phyloP scores from a whole-genome alignment of 2,113 vertebrate genomes.

The Prunella fulvescens region DNA sequence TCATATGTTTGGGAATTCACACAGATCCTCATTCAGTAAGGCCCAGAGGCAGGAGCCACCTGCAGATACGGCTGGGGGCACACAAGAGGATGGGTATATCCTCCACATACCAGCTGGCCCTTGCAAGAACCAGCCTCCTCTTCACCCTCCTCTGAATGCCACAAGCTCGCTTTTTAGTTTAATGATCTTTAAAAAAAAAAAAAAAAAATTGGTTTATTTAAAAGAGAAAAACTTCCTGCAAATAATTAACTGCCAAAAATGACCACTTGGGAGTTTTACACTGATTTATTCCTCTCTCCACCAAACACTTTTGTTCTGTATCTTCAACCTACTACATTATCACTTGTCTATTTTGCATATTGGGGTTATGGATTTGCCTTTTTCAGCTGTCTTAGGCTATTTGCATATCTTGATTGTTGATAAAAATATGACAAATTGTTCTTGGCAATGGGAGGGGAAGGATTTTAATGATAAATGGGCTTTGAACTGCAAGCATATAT shows the following conservation, averaged over 20 bases:
- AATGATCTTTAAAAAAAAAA: constrained; percentile 10
- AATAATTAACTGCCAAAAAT: constrained; percentile 65
- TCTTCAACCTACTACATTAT: constrained; percentile 19
- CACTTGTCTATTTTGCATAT: constrained; percentile 46
- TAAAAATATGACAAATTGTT: constrained; percentile 68
- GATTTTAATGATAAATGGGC: constrained; percentile 50
- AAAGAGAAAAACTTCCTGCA: constrained; percentile 59
- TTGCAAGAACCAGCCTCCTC: constrained; percentile 18
- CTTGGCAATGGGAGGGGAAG: constrained; percentile 44
- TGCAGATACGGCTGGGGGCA: constrained; percentile 47
- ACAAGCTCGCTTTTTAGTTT: constrained; percentile 56
- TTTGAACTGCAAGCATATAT: not conserved
- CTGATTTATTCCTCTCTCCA: constrained; percentile 42
- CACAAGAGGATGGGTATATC: constrained; percentile 57
- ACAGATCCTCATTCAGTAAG: constrained; percentile 40
- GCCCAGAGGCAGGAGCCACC: constrained; percentile 44
- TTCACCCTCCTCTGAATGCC: constrained; percentile 24
- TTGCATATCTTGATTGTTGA: constrained; percentile 58
- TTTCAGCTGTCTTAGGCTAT: constrained; percentile 45
- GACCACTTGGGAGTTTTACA: constrained; percentile 40
- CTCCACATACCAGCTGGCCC: constrained; percentile 54
- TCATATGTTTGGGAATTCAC: constrained; percentile 34
- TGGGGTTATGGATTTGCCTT: constrained; percentile 46
- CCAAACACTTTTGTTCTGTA: not conserved
- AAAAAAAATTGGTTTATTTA: constrained; percentile 18